phyloP scores from a whole-genome alignment of 1,140 invertebrate genomes.

The Physella acuta region DNA sequence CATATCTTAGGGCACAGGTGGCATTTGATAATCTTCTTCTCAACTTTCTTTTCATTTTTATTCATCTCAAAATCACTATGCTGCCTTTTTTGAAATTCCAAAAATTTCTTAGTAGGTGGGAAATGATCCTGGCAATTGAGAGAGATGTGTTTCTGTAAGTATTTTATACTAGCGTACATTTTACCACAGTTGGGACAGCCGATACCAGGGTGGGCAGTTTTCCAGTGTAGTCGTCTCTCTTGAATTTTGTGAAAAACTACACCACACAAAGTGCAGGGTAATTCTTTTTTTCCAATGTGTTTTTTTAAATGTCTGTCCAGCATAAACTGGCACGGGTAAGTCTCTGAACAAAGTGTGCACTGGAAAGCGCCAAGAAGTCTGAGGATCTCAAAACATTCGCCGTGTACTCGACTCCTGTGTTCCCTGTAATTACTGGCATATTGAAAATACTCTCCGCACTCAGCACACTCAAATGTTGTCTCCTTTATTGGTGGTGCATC shows the following conservation, averaged over 20 bases:
- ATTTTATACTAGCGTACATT: slow-evolving; percentile 27
- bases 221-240: slow-evolving; percentile 24
- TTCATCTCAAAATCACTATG: slow-evolving; percentile 25
- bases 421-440: slow-evolving; percentile 16
- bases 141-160: slow-evolving; percentile 24
- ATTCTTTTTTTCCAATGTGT: slow-evolving; percentile 11
- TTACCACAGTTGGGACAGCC: slow-evolving; percentile 28
- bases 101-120: slow-evolving; percentile 23
- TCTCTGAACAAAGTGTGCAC: slow-evolving; percentile 23
- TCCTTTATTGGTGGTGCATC: background rate
- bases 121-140: slow-evolving; percentile 27
- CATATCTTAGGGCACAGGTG: slow-evolving; percentile 24
- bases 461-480: slow-evolving; percentile 12
- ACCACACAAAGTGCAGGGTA: slow-evolving; percentile 24
- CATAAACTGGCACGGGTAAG: slow-evolving; percentile 24
- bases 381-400: slow-evolving; percentile 20
- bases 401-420: slow-evolving; percentile 16
- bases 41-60: slow-evolving; percentile 4
- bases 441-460: slow-evolving; percentile 7
- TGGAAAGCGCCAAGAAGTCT: slow-evolving; percentile 21
- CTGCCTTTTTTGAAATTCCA: slow-evolving; percentile 24
- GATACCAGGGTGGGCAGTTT: slow-evolving; percentile 21
- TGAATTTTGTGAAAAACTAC: slow-evolving; percentile 25
- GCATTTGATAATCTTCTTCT: slow-evolving; percentile 21
- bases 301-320: slow-evolving; percentile 20